Evolutionary conservation across 2,113 vertebrate genomes (phyloP), one percentile per base, ranked within the genome.

Genomic region (Axis porcinus): DNA sequence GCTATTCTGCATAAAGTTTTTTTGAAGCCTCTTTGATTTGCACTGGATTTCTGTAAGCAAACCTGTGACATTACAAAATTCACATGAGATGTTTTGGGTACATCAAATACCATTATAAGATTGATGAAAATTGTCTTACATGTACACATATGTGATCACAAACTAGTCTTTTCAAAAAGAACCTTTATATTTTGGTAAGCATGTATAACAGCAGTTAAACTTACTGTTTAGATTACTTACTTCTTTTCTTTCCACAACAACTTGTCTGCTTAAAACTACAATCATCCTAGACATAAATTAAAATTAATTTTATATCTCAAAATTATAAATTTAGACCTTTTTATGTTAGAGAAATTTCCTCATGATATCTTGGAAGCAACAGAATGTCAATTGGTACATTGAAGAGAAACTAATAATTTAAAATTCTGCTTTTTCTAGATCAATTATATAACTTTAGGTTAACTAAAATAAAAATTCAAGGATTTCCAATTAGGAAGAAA

Each of bases 1-100:
- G 78, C 96, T 97, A 96, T 94, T 98, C 97, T 99, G 99, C 97
- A 99, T 99, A 58, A 99, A 98, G 93, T 99, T 99, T 99, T 99
- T 99, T 97, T 99, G 98, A 94, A 99, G 99, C 54, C 99, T 98
- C 97, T 99, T 99, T 94, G 99, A 99, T 94, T 99, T 99, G 97
- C 99, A 99, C 97, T 99, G 99, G 60, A 99, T 99, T 98, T 99
- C 99, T 16, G 99, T 99, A 97, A 99, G 98, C 97, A 99, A 99
- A 98, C 99, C 99, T 99, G 96, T 5, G 28, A 97, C n/a, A 64
- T 60, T 84, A 98, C 64, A 98, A 3, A 90, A 87, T 0, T 1
- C 54, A 57, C 15, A 60, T 78, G 91, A 85, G 81, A 79, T 55
- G 14, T 40, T 89, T 89, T 94, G 8, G 14, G 36, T 57, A 55